A percentile compares a stretch with the other conserved stretches of the same genome.
phyloP scores from a whole-genome alignment of 2,797 vertebrate species.

The Acridotheres tristis region DNA sequence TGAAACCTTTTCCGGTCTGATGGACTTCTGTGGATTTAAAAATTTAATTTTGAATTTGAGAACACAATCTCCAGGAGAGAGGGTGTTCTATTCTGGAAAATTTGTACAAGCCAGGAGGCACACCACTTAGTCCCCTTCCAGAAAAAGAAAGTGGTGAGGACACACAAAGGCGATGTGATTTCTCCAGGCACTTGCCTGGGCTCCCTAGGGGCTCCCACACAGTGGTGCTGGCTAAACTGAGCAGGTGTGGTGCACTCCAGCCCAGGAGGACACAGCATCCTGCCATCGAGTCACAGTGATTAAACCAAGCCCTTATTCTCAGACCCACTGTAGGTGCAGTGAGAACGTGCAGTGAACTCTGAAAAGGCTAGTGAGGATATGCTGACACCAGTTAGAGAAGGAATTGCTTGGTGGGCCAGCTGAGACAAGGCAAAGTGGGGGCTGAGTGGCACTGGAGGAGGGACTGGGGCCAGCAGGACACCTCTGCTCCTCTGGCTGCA shows the following conservation, averaged over 20 bases:
- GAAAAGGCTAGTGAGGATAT: accelerated
- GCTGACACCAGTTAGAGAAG: neutral
- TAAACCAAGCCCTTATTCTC: neutral
- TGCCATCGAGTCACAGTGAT: neutral
- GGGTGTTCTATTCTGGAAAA: neutral
- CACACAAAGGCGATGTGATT: neutral
- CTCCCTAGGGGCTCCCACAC: neutral
- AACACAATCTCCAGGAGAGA: neutral
- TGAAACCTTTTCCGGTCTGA: neutral
- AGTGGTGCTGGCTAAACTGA: neutral
- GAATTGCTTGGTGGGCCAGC: neutral
- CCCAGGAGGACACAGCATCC: neutral
- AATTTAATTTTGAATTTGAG: neutral
- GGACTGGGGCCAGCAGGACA: neutral
- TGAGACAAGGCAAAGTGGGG: neutral
- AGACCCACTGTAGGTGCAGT: neutral
- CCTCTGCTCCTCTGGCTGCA: neutral
- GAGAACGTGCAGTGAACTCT: neutral
- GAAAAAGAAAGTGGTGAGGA: neutral
- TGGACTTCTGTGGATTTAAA: neutral
- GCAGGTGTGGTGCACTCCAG: neutral
- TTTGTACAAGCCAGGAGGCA: neutral
- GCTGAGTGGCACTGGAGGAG: accelerated
- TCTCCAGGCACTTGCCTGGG: neutral
- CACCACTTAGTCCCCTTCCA: neutral